Percentiles rank a stretch among this genome's conserved stretches.
Evolutionary conservation across 2,888 invertebrate species (phyloP).

Genomic region (Chrysotoxum bicinctum): DNA sequence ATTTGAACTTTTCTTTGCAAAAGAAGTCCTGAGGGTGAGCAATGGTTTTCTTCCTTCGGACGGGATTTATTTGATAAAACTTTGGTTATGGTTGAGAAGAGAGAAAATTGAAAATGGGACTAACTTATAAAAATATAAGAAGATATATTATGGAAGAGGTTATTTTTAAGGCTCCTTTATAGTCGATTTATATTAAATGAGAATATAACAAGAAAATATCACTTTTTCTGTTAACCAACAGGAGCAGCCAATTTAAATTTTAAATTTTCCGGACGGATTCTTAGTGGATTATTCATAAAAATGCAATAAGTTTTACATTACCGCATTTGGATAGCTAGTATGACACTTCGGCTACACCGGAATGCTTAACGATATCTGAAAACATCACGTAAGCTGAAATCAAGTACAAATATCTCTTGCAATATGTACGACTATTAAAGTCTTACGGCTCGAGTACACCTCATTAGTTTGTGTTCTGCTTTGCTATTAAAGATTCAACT

Average conservation of each 20-base stretch:
- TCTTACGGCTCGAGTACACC: no score
- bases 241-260: neutral
- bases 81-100: slow-evolving; percentile 47
- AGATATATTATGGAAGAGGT: neutral
- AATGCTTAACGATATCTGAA: no score
- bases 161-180: neutral
- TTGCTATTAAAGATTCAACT: no score
- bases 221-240: neutral
- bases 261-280: neutral
- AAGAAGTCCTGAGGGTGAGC: slow-evolving; percentile 17
- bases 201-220: neutral
- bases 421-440: no score
- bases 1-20: slow-evolving; percentile 59
- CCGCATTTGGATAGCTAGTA: no score
- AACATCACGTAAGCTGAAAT: no score
- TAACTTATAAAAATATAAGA: neutral
- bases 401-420: no score
- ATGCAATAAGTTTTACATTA: no score
- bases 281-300: no score
- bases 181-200: neutral
- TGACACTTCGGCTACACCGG: no score
- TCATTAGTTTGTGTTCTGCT: no score
- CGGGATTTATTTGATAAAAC: slow-evolving; percentile 43
- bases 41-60: slow-evolving; percentile 14
- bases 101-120: slow-evolving; percentile 54